These are phyloP conservation scores for Molossus molossus DNA, from an alignment of 2,797 vertebrate genomes.

Conservation along the genomic window DNA sequence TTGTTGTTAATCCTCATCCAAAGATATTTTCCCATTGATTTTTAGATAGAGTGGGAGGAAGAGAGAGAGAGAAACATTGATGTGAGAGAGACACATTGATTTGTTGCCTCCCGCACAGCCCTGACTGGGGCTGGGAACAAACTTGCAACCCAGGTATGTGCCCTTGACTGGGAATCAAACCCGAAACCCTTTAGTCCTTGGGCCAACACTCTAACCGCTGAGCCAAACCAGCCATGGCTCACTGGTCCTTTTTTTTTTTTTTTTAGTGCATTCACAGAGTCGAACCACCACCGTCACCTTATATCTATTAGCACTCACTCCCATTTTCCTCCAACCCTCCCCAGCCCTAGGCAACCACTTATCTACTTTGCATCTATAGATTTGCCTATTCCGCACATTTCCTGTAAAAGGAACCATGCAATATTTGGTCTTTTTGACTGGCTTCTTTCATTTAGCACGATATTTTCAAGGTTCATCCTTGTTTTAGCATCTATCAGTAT, in stretches of 20 bases:
- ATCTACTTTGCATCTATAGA: neutral
- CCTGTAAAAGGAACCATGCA: neutral
- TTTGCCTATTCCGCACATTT: constrained; percentile 2
- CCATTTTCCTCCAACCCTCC: neutral
- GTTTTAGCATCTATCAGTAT: neutral
- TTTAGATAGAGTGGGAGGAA: no score
- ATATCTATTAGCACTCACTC: neutral
- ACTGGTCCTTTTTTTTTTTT: neutral
- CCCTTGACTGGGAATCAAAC: no score
- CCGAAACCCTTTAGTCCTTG: no score
- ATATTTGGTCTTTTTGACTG: neutral
- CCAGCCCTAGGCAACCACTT: neutral
- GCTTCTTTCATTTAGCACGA: neutral
- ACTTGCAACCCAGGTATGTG: no score
- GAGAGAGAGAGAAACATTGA: no score
- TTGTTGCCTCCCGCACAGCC: no score
- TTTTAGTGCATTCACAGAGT: neutral
- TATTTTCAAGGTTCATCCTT: neutral
- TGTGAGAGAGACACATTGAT: no score
- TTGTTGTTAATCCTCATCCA: no score
- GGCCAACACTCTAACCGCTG: no score
- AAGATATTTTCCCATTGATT: no score
- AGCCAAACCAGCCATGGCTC: no score
- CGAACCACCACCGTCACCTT: neutral
- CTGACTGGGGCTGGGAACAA: no score